Base-by-base conservation (phyloP, 2,888 invertebrate species). In the Cantharis rufa region DNA sequence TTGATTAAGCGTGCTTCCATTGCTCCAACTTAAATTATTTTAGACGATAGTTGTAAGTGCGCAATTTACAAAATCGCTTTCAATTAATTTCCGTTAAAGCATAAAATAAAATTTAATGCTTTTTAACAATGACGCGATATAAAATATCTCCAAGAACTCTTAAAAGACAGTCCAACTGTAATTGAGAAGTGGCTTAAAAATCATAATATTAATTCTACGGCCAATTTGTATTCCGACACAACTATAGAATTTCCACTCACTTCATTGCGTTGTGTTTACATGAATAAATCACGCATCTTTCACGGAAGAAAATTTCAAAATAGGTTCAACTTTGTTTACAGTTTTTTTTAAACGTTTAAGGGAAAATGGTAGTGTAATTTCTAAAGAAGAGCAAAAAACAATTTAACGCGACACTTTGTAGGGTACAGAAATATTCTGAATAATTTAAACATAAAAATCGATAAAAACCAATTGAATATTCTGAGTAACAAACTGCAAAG, bases 401-500 rank as follows among this genome's bases (percentile, higher is more conserved):
- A 66, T 66, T 66, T 66, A 66, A 66, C 21, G 69, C 70, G 72
- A 75, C 75, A 75, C 73, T 71, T 71, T 72, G 66, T 68, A 71
- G 68, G 69, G 70, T 76, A 78, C 71, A 27, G 73, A 73, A 74
- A 74, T 71, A 32, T 72, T 62, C 28, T 78, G 72, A 78, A 78
- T 78, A 78, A 66, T 76, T 78, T 78, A 78, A 78, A 72, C 66
- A 72, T 15, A 70, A 74, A 76, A 78, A 78, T 78, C 78, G 74
- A 78, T 78, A 78, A 74, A 70, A 78, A 78, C 69, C 32, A 78
- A 78, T 76, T 76, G 78, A 76, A 76, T 76, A 75, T 76, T 78
- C 76, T 70, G 78, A 76, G 78, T 78, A 78, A 78, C 78, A 78
- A 78, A 78, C 78, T 78, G 78, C 78, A 78, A 78, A 78, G 78